phyloP scores from a whole-genome alignment of 2,888 invertebrate genomes.

The Heteropelma amictum region DNA sequence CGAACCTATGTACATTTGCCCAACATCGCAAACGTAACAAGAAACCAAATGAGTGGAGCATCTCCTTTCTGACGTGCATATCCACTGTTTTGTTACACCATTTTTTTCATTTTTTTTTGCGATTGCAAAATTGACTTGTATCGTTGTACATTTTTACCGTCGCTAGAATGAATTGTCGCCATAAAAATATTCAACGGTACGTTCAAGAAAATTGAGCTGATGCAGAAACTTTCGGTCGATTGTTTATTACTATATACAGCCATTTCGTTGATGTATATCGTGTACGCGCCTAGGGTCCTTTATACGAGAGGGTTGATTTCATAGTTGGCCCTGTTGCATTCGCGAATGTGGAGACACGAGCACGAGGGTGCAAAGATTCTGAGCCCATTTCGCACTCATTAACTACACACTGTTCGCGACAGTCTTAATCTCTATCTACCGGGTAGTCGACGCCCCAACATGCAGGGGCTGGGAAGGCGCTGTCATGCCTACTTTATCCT shows the following conservation, averaged over 20 bases:
- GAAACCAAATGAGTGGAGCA: background rate
- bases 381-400: conserved; percentile 60
- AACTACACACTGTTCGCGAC: conserved; percentile 58
- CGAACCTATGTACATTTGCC: conserved; percentile 66
- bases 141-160: too few relatives aligned
- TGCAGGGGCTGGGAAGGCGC: conserved; percentile 59
- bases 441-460: conserved; percentile 26
- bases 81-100: too few relatives aligned
- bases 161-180: too few relatives aligned
- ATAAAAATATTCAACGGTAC: too few relatives aligned
- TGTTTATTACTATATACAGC: background rate
- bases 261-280: background rate
- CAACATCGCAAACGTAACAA: conserved; percentile 60
- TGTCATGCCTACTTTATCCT: conserved; percentile 55
- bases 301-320: conserved; percentile 8
- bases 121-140: too few relatives aligned
- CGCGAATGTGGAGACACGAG: background rate
- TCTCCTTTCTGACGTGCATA: too few relatives aligned
- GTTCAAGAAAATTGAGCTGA: too few relatives aligned
- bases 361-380: conserved; percentile 36
- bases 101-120: too few relatives aligned
- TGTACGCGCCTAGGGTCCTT: background rate
- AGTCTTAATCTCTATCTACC: conserved; percentile 11
- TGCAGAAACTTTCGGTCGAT: too few relatives aligned
- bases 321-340: conserved; percentile 33